A percentile compares a stretch with the other conserved stretches of the same genome.
These are phyloP conservation scores for Pterocles orientalis DNA, from an alignment of 2,113 vertebrate species.

Conservation along the genomic window DNA sequence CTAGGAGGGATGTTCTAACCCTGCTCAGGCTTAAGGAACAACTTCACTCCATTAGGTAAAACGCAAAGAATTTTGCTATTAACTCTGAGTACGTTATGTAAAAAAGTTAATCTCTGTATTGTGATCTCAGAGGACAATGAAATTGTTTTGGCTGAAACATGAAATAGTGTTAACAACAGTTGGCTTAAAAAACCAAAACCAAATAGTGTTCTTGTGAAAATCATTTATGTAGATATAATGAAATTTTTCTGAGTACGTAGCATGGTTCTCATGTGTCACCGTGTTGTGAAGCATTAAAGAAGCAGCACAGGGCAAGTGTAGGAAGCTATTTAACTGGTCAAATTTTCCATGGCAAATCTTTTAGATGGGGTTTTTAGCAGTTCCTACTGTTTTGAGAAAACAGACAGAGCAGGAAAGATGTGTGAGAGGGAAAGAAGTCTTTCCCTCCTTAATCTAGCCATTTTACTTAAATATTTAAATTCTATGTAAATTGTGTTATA, in stretches of 20 bases:
- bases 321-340: neutral
- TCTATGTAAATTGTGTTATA: neutral
- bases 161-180: neutral
- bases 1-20: neutral
- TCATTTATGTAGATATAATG: neutral
- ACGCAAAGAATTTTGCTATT: neutral
- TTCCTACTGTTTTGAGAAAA: conserved; percentile 7
- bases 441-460: neutral
- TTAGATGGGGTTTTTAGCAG: neutral
- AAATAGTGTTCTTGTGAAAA: neutral
- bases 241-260: neutral
- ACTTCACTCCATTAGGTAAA: neutral
- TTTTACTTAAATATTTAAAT: conserved; percentile 47
- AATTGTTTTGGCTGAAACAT: neutral
- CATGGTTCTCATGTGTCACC: neutral
- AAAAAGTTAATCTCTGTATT: neutral
- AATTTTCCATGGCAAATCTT: neutral
- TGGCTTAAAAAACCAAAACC: neutral
- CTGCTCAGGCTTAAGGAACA: neutral
- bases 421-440: neutral
- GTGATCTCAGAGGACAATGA: neutral
- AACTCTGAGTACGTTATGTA: neutral
- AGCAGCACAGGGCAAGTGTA: neutral
- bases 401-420: neutral
- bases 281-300: neutral